Evolutionary conservation across 2,113 vertebrate genomes (phyloP).

Genomic region (Thinocorus orbignyianus): DNA sequence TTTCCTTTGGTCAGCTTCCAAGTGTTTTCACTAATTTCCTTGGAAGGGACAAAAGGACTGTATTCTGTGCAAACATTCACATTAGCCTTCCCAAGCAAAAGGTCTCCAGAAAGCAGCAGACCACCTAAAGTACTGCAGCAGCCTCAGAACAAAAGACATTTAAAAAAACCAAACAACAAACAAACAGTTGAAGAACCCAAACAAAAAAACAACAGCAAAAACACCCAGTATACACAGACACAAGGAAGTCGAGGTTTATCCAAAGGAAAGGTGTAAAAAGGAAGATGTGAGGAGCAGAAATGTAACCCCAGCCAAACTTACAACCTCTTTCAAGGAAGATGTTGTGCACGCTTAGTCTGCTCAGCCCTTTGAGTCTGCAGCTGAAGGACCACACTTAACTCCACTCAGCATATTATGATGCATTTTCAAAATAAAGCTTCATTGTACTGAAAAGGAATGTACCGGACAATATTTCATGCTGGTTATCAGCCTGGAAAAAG

Average conservation of each 20-base stretch:
- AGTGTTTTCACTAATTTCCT: not conserved
- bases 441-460: not conserved
- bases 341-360: not conserved
- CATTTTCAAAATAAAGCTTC: not conserved
- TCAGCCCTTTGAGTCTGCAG: not conserved
- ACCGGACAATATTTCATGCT: not conserved
- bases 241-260: not conserved
- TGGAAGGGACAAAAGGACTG: not conserved
- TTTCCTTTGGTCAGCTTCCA: not conserved
- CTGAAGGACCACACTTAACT: not conserved
- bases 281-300: not conserved
- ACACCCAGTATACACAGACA: rapidly evolving
- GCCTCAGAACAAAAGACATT: not conserved
- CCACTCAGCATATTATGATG: not conserved
- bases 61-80: not conserved
- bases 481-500: not conserved
- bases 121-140: not conserved
- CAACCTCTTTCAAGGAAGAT: not conserved
- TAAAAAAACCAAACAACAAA: not conserved
- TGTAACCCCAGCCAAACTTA: not conserved
- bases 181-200: not conserved
- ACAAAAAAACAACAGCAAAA: not conserved
- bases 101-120: not conserved
- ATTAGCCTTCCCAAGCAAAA: not conserved
- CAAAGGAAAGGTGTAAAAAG: not conserved